Conservation (phyloP, 2,797 vertebrate species). For the Phrynocephalus vlangalii region DNA sequence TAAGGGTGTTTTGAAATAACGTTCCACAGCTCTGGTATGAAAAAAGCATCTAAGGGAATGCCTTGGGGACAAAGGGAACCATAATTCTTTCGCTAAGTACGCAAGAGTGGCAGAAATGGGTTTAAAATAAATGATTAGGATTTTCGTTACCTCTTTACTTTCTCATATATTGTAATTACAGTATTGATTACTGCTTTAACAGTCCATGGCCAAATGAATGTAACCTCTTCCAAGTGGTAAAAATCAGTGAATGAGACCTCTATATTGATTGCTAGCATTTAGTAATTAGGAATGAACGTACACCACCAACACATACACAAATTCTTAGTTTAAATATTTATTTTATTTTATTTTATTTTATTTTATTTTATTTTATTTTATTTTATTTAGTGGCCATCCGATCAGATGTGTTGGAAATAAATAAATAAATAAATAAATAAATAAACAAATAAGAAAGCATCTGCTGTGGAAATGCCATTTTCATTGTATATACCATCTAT, state of each 20-base stretch:
- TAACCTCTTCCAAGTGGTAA: slow-evolving; percentile 39
- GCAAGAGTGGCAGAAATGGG: slow-evolving; percentile 75
- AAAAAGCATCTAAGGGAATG: background rate
- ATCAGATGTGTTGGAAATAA: too few relatives aligned
- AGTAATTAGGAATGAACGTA: slow-evolving; percentile 38
- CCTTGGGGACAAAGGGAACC: slow-evolving; percentile 58
- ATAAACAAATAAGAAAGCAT: too few relatives aligned
- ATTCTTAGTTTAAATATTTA: background rate
- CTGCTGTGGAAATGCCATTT: too few relatives aligned
- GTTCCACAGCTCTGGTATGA: slow-evolving; percentile 18
- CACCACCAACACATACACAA: background rate
- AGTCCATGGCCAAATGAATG: slow-evolving; percentile 66
- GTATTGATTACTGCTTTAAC: slow-evolving; percentile 84
- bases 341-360: too few relatives aligned
- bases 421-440: too few relatives aligned
- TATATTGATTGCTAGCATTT: slow-evolving; percentile 42
- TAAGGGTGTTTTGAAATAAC: background rate
- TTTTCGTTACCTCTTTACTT: slow-evolving; percentile 78
- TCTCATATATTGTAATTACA: slow-evolving; percentile 80
- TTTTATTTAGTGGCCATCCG: too few relatives aligned
- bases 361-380: too few relatives aligned
- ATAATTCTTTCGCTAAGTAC: slow-evolving; percentile 78
- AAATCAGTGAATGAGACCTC: slow-evolving; percentile 39
- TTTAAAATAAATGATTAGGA: slow-evolving; percentile 66
- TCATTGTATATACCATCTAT: too few relatives aligned